Base-by-base conservation (phyloP, 2,113 vertebrate genomes). In the Pituophis catenifer region DNA sequence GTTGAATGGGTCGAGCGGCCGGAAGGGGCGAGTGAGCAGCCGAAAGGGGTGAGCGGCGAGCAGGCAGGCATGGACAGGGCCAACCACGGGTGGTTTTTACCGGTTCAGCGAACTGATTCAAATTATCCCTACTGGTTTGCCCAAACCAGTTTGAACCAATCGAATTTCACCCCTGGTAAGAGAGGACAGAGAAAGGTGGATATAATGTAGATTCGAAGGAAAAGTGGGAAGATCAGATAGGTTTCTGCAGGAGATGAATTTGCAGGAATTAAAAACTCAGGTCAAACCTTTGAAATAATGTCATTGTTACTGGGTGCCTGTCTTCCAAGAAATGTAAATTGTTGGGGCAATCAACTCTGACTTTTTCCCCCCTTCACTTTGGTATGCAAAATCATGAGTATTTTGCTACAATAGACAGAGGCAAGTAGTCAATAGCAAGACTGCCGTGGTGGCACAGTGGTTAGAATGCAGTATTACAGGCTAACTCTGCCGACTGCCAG, bases 241-340 rank as follows among this genome's bases (percentile, higher is more conserved):
- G 91, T 96, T 93, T 92, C 92, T 6, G 8, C 94, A 96, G 94
- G 90, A 57, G 88, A 91, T 92, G 94, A 95, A 94, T 94, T 95
- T 26, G 23, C 93, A 91, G 15, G 85, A 19, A 94, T 95, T 97
- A 95, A n/a, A 26, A 92, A 94, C 95, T 95, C 87, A 85, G 91
- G 87, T 23, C 93, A 96, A 90, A 81, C 93, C 95, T 96, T 96
- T 86, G 94, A 96, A 95, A 95, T 96, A 96, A 93, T 92, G 96
- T 91, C 94, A 95, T 94, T 93, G 59, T 96, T 95, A 93, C 65
- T 96, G 95, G 95, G 90, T 93, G 90, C 88, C 94, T 93, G 96
- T 93, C 52, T 89, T 93, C 4, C 57, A 52, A 94, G 90, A 92
- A 94, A 38, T 97, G 94, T 92, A 75, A 94, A 62, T 17, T 93